phyloP scores from a whole-genome alignment of 2,113 vertebrate species.

The Chaetops frenatus region DNA sequence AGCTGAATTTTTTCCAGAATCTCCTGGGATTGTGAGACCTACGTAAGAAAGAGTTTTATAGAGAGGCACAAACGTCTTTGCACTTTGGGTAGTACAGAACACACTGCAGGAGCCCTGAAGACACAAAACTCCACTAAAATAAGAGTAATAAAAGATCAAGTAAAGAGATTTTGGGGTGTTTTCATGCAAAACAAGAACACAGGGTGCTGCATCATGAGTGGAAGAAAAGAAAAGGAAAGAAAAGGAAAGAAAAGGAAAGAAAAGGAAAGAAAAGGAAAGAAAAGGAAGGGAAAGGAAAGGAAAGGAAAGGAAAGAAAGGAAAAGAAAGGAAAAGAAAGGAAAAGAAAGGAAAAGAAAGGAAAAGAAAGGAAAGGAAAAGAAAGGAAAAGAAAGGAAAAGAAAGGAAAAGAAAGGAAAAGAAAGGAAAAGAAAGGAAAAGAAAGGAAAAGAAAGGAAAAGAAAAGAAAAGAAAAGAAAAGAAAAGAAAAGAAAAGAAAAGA shows the following conservation, averaged over 20 bases:
- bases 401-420: neutral
- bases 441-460: neutral
- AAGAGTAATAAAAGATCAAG: neutral
- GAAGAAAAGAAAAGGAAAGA: neutral
- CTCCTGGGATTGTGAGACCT: neutral
- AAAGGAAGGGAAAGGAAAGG: neutral
- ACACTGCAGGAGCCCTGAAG: neutral
- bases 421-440: neutral
- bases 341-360: neutral
- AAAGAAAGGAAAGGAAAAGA: neutral
- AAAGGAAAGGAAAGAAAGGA: neutral
- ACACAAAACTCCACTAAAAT: neutral
- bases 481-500: neutral
- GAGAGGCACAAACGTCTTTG: neutral
- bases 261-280: neutral
- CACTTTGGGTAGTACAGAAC: neutral
- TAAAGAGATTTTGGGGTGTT: neutral
- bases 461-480: neutral
- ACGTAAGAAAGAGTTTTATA: neutral
- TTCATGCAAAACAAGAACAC: neutral
- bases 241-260: neutral
- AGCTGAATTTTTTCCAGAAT: neutral
- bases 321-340: neutral
- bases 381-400: neutral
- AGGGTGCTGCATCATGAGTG: neutral